Percentiles rank a stretch among this genome's conserved stretches.
Conservation (phyloP, 2,888 invertebrate genomes). For the Oegoconia quadripuncta region DNA sequence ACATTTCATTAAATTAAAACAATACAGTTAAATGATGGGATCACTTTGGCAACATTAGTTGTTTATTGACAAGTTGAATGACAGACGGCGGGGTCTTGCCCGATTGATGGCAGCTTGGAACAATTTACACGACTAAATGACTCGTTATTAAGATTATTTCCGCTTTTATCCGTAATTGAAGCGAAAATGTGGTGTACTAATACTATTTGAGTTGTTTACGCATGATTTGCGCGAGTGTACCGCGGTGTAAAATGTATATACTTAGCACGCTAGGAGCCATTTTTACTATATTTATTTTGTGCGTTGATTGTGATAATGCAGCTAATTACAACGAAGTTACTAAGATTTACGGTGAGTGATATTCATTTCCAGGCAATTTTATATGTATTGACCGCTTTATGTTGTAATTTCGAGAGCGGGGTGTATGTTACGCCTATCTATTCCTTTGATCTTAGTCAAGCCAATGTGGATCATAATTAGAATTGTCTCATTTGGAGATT, state of each 20-base stretch:
- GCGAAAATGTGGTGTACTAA: constrained; percentile 69
- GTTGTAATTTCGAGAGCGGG: too few relatives aligned
- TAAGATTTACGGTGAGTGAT: constrained; percentile 70
- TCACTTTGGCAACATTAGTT: constrained; percentile 63
- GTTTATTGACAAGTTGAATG: constrained; percentile 77
- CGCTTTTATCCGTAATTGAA: constrained; percentile 46
- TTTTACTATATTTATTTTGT: constrained; percentile 78
- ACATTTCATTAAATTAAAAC: too few relatives aligned
- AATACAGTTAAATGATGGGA: too few relatives aligned
- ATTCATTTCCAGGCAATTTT: not conserved
- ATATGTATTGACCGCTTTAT: too few relatives aligned
- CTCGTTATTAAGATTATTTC: constrained; percentile 54
- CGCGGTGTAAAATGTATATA: constrained; percentile 68
- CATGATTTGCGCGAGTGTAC: constrained; percentile 55
- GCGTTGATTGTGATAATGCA: constrained; percentile 76
- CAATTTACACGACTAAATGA: constrained; percentile 58
- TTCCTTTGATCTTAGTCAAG: too few relatives aligned
- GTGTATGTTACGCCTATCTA: not conserved
- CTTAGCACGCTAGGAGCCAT: constrained; percentile 74
- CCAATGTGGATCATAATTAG: too few relatives aligned
- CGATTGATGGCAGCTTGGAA: constrained; percentile 65
- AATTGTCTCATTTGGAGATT: too few relatives aligned
- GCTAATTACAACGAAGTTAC: constrained; percentile 72
- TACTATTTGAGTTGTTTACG: constrained; percentile 55
- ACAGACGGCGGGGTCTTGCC: constrained; percentile 70